phyloP scores from a whole-genome alignment of 2,113 vertebrate genomes.

The Maccullochella peelii region DNA sequence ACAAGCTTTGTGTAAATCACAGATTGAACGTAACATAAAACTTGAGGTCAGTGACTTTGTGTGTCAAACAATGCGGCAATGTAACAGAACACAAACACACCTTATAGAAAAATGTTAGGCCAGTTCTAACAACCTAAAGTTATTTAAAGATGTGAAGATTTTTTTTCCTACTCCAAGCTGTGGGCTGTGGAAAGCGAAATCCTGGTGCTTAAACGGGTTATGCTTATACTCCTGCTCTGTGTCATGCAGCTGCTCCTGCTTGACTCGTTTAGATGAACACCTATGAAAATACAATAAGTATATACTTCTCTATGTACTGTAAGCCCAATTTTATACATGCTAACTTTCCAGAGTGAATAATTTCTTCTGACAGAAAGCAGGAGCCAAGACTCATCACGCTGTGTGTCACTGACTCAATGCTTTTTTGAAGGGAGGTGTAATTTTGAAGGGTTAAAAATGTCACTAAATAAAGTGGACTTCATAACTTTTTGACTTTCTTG shows the following conservation, averaged over 20 bases:
- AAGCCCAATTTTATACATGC: neutral
- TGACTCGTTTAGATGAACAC: neutral
- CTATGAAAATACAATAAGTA: neutral
- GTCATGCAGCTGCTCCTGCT: neutral
- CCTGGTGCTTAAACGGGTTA: neutral
- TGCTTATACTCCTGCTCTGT: neutral
- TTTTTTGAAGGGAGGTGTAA: neutral
- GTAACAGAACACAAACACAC: neutral
- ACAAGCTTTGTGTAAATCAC: neutral
- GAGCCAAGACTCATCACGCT: neutral
- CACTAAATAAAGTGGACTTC: constrained; percentile 7
- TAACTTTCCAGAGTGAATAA: neutral
- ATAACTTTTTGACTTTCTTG: constrained; percentile 7
- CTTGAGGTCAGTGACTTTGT: neutral
- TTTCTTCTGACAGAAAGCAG: neutral
- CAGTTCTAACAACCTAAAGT: neutral
- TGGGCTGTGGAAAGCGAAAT: neutral
- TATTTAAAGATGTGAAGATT: neutral
- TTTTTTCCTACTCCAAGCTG: neutral
- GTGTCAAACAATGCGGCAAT: neutral
- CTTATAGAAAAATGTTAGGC: neutral
- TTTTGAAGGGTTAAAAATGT: neutral
- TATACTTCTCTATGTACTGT: neutral
- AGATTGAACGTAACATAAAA: neutral
- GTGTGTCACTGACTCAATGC: neutral